A percentile compares a stretch with the other conserved stretches of the same genome.
Evolutionary conservation across 2,888 invertebrate genomes (phyloP).

Genomic region (Ichneumon xanthorius): DNA sequence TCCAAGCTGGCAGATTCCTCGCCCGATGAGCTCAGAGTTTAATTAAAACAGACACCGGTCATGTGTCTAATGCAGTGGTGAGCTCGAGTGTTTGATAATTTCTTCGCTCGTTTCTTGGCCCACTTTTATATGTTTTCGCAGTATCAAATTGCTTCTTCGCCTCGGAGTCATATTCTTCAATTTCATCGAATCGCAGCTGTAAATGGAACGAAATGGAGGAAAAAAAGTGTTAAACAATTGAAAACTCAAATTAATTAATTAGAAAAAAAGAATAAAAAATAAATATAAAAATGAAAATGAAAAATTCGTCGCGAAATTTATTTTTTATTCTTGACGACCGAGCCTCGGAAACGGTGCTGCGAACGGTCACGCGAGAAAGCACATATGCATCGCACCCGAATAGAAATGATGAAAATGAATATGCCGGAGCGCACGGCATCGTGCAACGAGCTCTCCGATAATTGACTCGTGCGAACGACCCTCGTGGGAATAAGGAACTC

Average conservation of each 20-base stretch:
- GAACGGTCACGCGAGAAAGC: slow-evolving; percentile 36
- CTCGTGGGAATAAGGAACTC: slow-evolving; percentile 66
- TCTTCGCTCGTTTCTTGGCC: slow-evolving; percentile 12
- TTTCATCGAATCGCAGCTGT: neutral
- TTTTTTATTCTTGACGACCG: slow-evolving; percentile 17
- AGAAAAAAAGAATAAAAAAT: neutral
- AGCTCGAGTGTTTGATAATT: slow-evolving; percentile 32
- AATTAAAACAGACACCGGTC: neutral
- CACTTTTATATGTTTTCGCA: slow-evolving; percentile 21
- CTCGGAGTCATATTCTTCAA: slow-evolving; percentile 5
- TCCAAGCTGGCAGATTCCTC: slow-evolving; percentile 43
- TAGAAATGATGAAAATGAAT: slow-evolving; percentile 22
- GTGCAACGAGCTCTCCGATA: slow-evolving; percentile 31
- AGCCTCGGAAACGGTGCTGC: neutral
- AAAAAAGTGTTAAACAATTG: neutral
- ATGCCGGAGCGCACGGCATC: neutral
- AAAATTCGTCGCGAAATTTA: neutral
- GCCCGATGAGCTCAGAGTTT: slow-evolving; percentile 47
- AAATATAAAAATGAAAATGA: neutral
- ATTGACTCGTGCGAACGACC: slow-evolving; percentile 61
- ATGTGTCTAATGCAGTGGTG: slow-evolving; percentile 17
- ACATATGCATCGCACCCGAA: slow-evolving; percentile 43
- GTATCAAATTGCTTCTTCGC: slow-evolving; percentile 13
- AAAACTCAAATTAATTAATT: neutral
- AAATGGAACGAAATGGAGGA: neutral